Evolutionary conservation across 2,888 invertebrate genomes (phyloP).

Genomic region (Eupithecia subumbrata): DNA sequence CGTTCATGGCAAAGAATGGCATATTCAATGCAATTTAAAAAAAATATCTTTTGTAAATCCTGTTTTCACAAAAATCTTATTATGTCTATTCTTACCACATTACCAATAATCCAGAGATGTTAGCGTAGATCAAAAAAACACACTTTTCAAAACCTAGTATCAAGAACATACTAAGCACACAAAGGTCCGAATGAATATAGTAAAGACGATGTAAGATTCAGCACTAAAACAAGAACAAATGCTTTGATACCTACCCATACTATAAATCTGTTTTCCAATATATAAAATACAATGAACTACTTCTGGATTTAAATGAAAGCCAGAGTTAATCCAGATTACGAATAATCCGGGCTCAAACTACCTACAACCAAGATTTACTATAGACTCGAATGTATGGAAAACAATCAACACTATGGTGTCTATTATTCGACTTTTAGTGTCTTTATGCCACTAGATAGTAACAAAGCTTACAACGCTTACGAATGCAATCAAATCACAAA

Average conservation of each 20-base stretch:
- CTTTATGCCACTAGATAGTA: no score
- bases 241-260: neutral
- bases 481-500: slow-evolving; percentile 36
- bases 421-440: no score
- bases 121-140: neutral
- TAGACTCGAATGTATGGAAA: slow-evolving; percentile 28
- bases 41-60: neutral
- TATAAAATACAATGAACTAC: neutral
- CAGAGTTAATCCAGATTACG: neutral
- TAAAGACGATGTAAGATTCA: neutral
- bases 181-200: neutral
- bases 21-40: neutral
- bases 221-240: neutral
- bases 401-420: no score
- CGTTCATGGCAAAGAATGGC: neutral
- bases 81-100: neutral
- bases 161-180: neutral
- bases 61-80: neutral
- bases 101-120: neutral
- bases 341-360: neutral
- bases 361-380: neutral
- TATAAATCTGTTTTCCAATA: neutral
- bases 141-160: neutral
- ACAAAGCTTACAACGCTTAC: no score
- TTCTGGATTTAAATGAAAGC: neutral